A percentile compares a stretch with the other conserved stretches of the same genome.
Evolutionary conservation across 2,797 vertebrate species (phyloP).

Genomic region (Choloepus didactylus): DNA sequence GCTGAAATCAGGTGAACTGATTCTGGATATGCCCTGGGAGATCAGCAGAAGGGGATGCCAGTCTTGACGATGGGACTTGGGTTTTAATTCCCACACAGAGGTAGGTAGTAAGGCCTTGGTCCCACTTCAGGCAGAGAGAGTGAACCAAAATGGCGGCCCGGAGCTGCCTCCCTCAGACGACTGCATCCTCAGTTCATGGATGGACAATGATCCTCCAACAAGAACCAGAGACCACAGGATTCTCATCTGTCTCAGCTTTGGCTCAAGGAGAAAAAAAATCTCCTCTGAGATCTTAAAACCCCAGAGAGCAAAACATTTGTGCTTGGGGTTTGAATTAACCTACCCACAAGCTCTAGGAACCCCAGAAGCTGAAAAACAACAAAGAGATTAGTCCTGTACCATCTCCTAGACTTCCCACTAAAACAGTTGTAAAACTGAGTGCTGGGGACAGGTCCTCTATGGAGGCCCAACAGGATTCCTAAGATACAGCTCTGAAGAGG

Average conservation of each 20-base stretch:
- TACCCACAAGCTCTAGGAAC: background rate
- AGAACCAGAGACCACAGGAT: background rate
- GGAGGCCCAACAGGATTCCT: background rate
- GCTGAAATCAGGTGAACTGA: background rate
- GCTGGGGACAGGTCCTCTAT: background rate
- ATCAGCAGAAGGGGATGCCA: fast-evolving
- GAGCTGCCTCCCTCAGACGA: background rate
- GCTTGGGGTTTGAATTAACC: background rate
- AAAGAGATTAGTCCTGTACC: background rate
- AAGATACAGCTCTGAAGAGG: background rate
- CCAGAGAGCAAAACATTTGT: background rate
- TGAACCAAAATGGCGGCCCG: background rate
- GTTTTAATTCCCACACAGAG: background rate
- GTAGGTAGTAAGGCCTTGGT: fast-evolving
- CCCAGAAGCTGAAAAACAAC: background rate
- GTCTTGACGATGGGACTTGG: too few relatives aligned
- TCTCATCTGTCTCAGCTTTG: background rate
- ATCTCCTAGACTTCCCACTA: background rate
- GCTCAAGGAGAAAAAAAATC: background rate
- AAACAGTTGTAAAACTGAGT: background rate
- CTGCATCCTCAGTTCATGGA: background rate
- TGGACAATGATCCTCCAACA: background rate
- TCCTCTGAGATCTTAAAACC: slow-evolving; percentile 7
- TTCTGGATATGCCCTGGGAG: background rate
- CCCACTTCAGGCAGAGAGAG: background rate